These are phyloP conservation scores for Schrankia costaestrigalis DNA, from an alignment of 2,888 invertebrate species.

Conservation along the genomic window DNA sequence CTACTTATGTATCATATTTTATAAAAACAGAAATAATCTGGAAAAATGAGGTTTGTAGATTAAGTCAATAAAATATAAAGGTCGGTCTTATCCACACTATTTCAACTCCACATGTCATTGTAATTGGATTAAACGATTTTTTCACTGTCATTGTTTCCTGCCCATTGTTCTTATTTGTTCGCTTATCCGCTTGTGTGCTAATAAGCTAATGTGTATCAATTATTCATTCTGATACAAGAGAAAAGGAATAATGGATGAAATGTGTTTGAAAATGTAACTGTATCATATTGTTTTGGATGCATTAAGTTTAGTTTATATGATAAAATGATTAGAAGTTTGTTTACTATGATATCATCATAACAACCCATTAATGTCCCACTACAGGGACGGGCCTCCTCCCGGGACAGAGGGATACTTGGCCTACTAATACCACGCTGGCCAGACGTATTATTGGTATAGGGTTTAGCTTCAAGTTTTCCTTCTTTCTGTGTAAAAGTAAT, in stretches of 20 bases:
- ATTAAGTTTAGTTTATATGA: background rate
- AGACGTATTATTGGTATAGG: too few relatives aligned
- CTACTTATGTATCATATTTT: too few relatives aligned
- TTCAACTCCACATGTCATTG: constrained; percentile 50
- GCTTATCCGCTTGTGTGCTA: constrained; percentile 63
- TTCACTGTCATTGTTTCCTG: constrained; percentile 69
- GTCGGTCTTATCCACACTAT: constrained; percentile 47
- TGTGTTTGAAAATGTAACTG: constrained; percentile 18
- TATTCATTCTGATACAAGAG: constrained; percentile 60
- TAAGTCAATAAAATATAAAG: too few relatives aligned
- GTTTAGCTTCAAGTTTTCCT: too few relatives aligned
- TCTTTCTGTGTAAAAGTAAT: too few relatives aligned
- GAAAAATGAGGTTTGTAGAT: too few relatives aligned
- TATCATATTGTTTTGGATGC: constrained; percentile 4
- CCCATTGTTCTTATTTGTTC: constrained; percentile 68
- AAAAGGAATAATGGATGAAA: constrained; percentile 35
- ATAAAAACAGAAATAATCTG: too few relatives aligned
- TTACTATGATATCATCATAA: background rate
- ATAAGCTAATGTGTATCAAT: constrained; percentile 74
- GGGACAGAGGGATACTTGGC: too few relatives aligned
- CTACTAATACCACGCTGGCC: too few relatives aligned
- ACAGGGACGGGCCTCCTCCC: background rate
- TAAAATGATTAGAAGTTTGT: background rate
- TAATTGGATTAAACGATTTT: constrained; percentile 78
- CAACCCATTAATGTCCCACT: background rate